These are phyloP conservation scores for Megaleporinus macrocephalus DNA, from an alignment of 2,113 vertebrate species.

Conservation along the genomic window DNA sequence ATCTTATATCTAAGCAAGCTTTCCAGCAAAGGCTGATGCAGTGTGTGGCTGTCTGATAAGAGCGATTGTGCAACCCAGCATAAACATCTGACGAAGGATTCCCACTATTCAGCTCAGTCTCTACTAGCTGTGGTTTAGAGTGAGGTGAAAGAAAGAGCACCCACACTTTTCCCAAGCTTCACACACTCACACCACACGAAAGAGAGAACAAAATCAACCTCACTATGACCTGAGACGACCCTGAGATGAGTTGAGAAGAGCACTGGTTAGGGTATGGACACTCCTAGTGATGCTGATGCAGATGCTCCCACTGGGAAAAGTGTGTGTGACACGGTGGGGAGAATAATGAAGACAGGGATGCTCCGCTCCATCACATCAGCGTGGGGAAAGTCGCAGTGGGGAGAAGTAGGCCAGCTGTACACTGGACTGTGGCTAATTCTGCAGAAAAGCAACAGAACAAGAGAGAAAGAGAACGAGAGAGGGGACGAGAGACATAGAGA, in stretches of 20 bases:
- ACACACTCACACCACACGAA: not conserved
- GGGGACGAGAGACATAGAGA: not conserved
- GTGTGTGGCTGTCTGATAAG: too few species aligned
- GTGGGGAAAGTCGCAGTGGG: not conserved
- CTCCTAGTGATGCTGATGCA: not conserved
- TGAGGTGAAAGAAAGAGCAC: not conserved
- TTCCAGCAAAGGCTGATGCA: too few species aligned
- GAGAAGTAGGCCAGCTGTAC: slow-evolving; percentile 46
- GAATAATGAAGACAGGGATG: slow-evolving; percentile 35
- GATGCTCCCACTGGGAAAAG: not conserved
- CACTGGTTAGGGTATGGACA: not conserved
- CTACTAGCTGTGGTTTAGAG: not conserved
- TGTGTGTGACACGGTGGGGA: slow-evolving; percentile 15
- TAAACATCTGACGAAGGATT: not conserved
- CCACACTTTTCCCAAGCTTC: not conserved
- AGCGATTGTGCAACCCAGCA: too few species aligned
- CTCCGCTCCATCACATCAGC: slow-evolving; percentile 33
- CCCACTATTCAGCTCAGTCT: not conserved
- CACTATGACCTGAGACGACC: not conserved
- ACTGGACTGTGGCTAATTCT: slow-evolving; percentile 46
- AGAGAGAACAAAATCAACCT: not conserved
- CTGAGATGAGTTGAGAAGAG: not conserved
- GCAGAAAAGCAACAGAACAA: not conserved
- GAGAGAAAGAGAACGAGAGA: not conserved
- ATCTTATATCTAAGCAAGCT: too few species aligned